Base-by-base conservation (phyloP, 2,113 vertebrate species). In the Proterorhinus semilunaris region DNA sequence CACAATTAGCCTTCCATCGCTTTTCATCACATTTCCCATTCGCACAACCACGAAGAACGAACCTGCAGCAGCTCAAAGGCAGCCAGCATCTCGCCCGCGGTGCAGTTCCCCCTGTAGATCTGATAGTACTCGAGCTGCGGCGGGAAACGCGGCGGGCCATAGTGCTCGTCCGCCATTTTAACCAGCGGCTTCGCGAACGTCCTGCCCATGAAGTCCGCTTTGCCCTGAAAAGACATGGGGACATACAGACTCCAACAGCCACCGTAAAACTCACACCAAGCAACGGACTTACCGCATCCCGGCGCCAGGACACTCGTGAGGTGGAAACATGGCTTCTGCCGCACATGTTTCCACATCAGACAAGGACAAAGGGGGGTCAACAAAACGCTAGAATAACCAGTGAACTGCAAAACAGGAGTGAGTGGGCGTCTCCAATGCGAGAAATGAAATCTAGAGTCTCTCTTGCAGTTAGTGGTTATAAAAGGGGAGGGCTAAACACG, bases 41-140 rank as follows among this genome's bases (percentile, higher is more conserved):
- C n/a, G 13, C 6, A 15, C 13, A 0, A 63, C 7, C 51, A 68
- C 17, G 8, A 13, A 2, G 59, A 15, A 2, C 66, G 64, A 66
- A 98, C 97, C 97, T 99, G 97, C 65, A 99, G 93, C 45, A 99
- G 93, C 67, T 99, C 97, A 8, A 99, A 99, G 81, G 97, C 97
- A 0, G 96, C 97, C 86, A 99, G 93, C 76, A 99, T 93, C 83
- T 99, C 97, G 0, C 97, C 97, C 0, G 97, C 97, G 0, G 93
- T 94, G 87, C 95, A 91, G 16, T 95, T 98, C 58, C 97, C 97
- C 0, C 97, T 92, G 87, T 96, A 99, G 90, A 99, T 96, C 93
- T 99, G 97, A 83, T 97, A 99, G 77, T 99, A 99, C 66, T 99
- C 97, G 15, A 99, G 92, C 77, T 96, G 97, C 0, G 97, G 96